Conservation (phyloP, 2,888 invertebrate species). For the Lepetodrilus schrolli region DNA sequence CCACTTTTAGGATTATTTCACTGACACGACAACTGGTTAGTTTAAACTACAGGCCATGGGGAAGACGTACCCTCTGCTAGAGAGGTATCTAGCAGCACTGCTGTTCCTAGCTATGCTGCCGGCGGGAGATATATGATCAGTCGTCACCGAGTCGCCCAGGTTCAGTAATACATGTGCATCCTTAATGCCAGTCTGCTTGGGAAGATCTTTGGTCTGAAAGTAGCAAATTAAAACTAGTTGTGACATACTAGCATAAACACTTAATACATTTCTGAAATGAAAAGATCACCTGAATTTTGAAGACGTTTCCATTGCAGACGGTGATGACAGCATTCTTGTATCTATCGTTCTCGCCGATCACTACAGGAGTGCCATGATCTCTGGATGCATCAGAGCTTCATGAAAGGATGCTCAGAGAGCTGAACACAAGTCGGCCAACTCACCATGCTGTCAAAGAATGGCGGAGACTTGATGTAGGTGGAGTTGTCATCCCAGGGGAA, state of each 20-base stretch:
- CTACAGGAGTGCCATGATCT: too few species aligned
- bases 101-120: conserved; percentile 97
- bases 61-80: conserved; percentile 80
- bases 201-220: conserved; percentile 78
- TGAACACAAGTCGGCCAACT: too few species aligned
- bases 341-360: too few species aligned
- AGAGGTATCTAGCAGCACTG: conserved; percentile 90
- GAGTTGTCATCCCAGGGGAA: conserved; percentile 94
- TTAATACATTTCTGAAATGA: too few species aligned
- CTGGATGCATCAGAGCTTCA: too few species aligned
- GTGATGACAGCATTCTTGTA: not conserved
- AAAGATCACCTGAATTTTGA: too few species aligned
- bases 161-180: conserved; percentile 88
- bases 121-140: conserved; percentile 98
- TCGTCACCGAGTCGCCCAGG: conserved; percentile 94
- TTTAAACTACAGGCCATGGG: not conserved
- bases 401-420: too few species aligned
- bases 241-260: too few species aligned
- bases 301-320: too few species aligned
- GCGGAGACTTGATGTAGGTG: conserved; percentile 96
- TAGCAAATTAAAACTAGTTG: too few species aligned
- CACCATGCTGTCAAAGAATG: conserved; percentile 93
- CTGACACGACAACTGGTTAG: not conserved
- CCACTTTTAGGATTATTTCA: too few species aligned
- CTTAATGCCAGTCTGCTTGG: conserved; percentile 79